Percentiles rank a stretch among this genome's conserved stretches.
Evolutionary conservation across 2,888 invertebrate genomes (phyloP).

Genomic region (Drosophila affinis): DNA sequence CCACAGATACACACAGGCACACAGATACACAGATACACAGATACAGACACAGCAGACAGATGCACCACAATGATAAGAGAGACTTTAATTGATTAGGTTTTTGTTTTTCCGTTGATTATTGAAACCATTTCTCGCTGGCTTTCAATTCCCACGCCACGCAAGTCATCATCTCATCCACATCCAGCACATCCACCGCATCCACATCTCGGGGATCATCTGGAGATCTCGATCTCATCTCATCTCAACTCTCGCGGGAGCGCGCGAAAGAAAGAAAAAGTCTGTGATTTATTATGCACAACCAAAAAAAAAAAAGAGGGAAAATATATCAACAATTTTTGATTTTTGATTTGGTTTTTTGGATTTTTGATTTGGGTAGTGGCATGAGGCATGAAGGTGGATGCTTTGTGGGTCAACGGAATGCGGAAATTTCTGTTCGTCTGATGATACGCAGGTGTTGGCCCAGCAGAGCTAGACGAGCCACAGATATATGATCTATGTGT

Average conservation of each 20-base stretch:
- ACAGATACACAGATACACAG: no score
- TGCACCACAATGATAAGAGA: slow-evolving; percentile 77
- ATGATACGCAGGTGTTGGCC: slow-evolving; percentile 66
- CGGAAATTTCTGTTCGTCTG: slow-evolving; percentile 55
- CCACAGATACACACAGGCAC: not conserved
- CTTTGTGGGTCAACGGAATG: slow-evolving; percentile 51
- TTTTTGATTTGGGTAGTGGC: slow-evolving; percentile 21
- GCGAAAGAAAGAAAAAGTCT: slow-evolving; percentile 37
- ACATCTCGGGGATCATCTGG: not conserved
- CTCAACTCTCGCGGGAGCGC: not conserved
- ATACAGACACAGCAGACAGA: slow-evolving; percentile 27
- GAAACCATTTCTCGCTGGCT: slow-evolving; percentile 66
- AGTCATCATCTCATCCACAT: slow-evolving; percentile 61
- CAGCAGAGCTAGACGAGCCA: slow-evolving; percentile 21
- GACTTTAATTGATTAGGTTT: slow-evolving; percentile 75
- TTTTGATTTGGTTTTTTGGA: slow-evolving; percentile 21
- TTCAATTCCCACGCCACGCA: slow-evolving; percentile 71
- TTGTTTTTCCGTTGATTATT: slow-evolving; percentile 69
- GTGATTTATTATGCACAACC: slow-evolving; percentile 39
- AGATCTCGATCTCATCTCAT: no score
- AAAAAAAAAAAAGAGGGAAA: slow-evolving; percentile 47
- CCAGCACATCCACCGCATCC: slow-evolving; percentile 40
- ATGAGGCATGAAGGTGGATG: not conserved
- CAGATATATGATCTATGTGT: slow-evolving; percentile 63
- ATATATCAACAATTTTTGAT: slow-evolving; percentile 47